phyloP scores from a whole-genome alignment of 2,113 vertebrate species.

The Ammospiza nelsoni region DNA sequence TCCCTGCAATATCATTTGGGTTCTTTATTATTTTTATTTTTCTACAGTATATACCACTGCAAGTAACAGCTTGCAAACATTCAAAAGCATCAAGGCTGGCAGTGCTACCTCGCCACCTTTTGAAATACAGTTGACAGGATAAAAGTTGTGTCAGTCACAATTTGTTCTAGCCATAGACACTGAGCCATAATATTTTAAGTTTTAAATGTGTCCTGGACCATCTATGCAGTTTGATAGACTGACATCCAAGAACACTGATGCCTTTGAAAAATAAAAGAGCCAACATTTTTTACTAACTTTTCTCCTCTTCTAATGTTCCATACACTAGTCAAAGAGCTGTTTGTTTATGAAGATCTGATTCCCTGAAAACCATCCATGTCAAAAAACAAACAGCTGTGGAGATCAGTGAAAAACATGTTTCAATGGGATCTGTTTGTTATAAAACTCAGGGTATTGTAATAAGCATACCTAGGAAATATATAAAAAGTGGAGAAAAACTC shows the following conservation, averaged over 20 bases:
- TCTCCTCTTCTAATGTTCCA: neutral
- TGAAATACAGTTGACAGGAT: neutral
- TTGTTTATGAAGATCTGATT: neutral
- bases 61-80: neutral
- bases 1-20: neutral
- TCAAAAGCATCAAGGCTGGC: neutral
- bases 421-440: neutral
- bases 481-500: neutral
- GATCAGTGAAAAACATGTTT: neutral
- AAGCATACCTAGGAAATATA: accelerated
- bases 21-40: neutral
- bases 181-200: neutral
- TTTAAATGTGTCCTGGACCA: neutral
- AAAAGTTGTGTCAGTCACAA: neutral
- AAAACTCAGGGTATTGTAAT: neutral
- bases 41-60: neutral
- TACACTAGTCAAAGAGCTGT: neutral
- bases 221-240: neutral
- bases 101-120: neutral
- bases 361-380: neutral
- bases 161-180: neutral
- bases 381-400: neutral
- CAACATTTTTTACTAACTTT: neutral
- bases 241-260: neutral
- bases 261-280: neutral